Conservation (phyloP, 2,888 invertebrate genomes). For the Shargacucullia verbasci region DNA sequence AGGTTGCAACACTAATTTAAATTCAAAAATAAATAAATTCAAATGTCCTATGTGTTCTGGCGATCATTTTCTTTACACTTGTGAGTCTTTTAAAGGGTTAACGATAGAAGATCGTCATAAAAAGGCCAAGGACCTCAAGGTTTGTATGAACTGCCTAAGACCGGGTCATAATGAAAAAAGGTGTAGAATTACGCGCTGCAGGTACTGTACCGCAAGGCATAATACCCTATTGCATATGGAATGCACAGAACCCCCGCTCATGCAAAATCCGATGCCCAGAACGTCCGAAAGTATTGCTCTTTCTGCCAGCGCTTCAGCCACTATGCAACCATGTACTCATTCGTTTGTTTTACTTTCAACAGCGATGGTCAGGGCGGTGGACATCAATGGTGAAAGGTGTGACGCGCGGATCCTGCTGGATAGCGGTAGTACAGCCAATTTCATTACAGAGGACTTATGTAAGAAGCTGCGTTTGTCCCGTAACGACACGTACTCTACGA, state of each 20-base stretch:
- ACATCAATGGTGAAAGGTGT: constrained; percentile 8
- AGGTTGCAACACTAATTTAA: no score
- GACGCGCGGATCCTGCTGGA: constrained; percentile 28
- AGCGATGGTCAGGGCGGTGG: constrained; percentile 10
- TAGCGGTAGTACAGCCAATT: no score
- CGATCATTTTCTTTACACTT: not conserved
- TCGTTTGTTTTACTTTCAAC: constrained; percentile 24
- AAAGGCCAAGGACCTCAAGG: no score
- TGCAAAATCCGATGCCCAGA: not conserved
- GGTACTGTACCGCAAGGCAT: constrained; percentile 44
- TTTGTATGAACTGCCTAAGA: no score
- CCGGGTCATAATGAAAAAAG: no score
- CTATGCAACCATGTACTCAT: not conserved
- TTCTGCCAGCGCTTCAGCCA: not conserved
- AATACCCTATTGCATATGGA: constrained; percentile 42
- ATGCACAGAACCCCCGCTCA: not conserved
- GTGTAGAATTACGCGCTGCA: constrained; percentile 25
- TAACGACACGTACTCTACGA: constrained; percentile 6
- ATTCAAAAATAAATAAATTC: no score
- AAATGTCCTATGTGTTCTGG: no score
- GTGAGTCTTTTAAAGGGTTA: not conserved
- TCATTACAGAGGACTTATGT: constrained; percentile 9
- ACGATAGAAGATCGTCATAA: not conserved
- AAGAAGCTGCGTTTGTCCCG: constrained; percentile 15
- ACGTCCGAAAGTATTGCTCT: constrained; percentile 1